phyloP scores from a whole-genome alignment of 2,888 invertebrate species.

The Mesorhabditis spiculigera region DNA sequence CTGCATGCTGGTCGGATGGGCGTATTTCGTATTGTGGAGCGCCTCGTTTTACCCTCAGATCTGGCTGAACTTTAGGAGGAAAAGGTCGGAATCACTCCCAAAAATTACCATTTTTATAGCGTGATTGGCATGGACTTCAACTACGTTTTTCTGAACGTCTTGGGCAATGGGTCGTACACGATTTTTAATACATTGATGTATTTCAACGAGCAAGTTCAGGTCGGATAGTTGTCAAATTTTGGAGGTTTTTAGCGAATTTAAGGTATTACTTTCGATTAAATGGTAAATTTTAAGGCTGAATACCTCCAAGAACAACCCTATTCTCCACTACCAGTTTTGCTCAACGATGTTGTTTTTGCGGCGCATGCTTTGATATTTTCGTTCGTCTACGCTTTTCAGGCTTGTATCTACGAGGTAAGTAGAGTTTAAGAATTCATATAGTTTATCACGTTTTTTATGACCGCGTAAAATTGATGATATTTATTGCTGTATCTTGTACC shows the following conservation, averaged over 20 bases:
- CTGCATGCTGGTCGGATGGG: slow-evolving; percentile 81
- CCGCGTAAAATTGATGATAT: too few species aligned
- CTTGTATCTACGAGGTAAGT: slow-evolving; percentile 77
- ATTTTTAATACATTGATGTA: slow-evolving; percentile 86
- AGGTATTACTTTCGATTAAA: too few species aligned
- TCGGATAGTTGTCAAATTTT: too few species aligned
- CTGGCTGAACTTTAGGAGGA: slow-evolving; percentile 80
- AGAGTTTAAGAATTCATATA: too few species aligned
- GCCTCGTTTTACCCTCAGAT: slow-evolving; percentile 98
- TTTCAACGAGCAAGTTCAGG: slow-evolving; percentile 77
- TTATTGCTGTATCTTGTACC: too few species aligned
- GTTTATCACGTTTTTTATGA: too few species aligned
- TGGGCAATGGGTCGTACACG: slow-evolving; percentile 87
- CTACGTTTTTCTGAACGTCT: slow-evolving; percentile 81
- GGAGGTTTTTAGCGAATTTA: too few species aligned
- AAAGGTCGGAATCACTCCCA: slow-evolving; percentile 67
- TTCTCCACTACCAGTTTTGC: slow-evolving; percentile 85
- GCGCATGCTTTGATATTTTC: slow-evolving; percentile 86
- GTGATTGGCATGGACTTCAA: slow-evolving; percentile 96
- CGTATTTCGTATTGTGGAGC: slow-evolving; percentile 96
- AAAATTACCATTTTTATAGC: slow-evolving; percentile 66
- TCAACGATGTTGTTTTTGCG: slow-evolving; percentile 93
- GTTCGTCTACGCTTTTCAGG: slow-evolving; percentile 78
- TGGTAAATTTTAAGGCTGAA: slow-evolving; percentile 76
- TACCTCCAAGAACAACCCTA: slow-evolving; percentile 78